Evolutionary conservation across 2,888 invertebrate species (phyloP).

Genomic region (Arrhopalites spinosus): DNA sequence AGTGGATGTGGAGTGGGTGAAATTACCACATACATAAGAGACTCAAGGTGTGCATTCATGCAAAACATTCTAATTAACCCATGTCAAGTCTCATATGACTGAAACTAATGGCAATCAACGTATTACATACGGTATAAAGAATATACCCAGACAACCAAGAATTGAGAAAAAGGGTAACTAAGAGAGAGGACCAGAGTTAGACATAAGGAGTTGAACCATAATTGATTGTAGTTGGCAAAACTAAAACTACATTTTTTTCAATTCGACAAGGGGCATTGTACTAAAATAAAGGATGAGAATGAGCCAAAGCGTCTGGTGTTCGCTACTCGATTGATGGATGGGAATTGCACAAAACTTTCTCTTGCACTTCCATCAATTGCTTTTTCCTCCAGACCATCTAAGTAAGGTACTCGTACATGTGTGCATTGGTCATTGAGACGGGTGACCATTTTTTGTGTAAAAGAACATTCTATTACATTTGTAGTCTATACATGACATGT

Average conservation of each 20-base stretch:
- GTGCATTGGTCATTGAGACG: background rate
- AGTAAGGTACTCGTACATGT: background rate
- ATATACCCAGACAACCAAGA: too few species aligned
- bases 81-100: background rate
- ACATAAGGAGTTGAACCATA: too few species aligned
- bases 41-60: background rate
- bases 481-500: too few species aligned
- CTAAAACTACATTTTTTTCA: conserved; percentile 7
- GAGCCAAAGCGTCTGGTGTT: conserved; percentile 2
- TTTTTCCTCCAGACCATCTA: background rate
- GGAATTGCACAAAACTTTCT: conserved; percentile 7
- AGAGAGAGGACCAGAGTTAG: too few species aligned
- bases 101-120: background rate
- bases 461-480: too few species aligned
- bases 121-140: too few species aligned
- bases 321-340: conserved; percentile 11
- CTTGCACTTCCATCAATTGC: conserved; percentile 10
- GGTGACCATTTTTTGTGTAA: too few species aligned
- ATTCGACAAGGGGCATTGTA: background rate
- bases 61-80: background rate
- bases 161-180: too few species aligned
- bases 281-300: conserved; percentile 7
- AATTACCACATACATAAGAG: too few species aligned
- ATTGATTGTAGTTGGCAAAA: too few species aligned
- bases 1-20: too few species aligned